Conservation (phyloP, 1,140 invertebrate species). For the Plectrocnemia conspersa region DNA sequence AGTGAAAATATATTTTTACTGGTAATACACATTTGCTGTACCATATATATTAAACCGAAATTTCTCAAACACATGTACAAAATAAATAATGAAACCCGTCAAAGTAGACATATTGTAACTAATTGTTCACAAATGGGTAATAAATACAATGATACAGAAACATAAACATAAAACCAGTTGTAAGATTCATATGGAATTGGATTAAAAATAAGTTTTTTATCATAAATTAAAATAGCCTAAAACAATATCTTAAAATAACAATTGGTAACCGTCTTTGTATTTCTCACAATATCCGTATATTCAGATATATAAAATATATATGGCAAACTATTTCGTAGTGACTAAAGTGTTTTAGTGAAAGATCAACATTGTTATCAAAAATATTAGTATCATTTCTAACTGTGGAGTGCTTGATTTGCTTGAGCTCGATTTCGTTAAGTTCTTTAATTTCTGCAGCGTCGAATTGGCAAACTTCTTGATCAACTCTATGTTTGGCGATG, state of each 20-base stretch:
- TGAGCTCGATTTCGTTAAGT: neutral
- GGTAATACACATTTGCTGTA: too few species aligned
- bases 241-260: constrained; percentile 12
- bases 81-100: too few species aligned
- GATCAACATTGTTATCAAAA: constrained; percentile 6
- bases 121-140: too few species aligned
- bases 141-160: too few species aligned
- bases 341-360: constrained; percentile 14
- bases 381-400: neutral
- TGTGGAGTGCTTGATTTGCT: neutral
- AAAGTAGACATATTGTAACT: too few species aligned
- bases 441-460: constrained; percentile 15
- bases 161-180: too few species aligned
- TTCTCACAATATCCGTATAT: constrained; percentile 27
- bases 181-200: too few species aligned
- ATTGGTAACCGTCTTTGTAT: constrained; percentile 31
- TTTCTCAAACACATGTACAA: too few species aligned
- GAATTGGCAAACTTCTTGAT: constrained; percentile 45
- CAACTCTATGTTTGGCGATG: constrained; percentile 50
- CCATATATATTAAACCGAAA: too few species aligned
- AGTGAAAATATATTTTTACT: too few species aligned
- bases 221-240: constrained; percentile 9
- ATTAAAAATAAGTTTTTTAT: too few species aligned
- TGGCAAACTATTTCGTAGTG: constrained; percentile 24
- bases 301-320: constrained; percentile 16